phyloP scores from a whole-genome alignment of 1,140 invertebrate genomes.

The Heliconius hewitsoni region DNA sequence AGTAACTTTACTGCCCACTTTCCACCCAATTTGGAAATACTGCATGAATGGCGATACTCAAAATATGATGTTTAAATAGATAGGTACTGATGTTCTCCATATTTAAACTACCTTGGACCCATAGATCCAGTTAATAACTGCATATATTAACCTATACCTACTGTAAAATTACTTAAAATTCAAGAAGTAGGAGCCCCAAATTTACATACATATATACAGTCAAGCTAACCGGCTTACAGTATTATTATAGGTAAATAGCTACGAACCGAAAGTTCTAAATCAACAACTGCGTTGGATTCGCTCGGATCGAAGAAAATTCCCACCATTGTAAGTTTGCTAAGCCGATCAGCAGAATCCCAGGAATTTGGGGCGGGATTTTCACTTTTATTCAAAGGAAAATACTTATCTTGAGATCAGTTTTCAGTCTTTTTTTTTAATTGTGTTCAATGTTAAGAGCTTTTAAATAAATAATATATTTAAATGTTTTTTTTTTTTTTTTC shows the following conservation, averaged over 20 bases:
- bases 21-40: no score
- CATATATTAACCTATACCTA: neutral
- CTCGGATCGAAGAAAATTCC: slow-evolving; percentile 13
- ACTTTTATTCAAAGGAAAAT: neutral
- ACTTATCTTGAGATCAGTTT: neutral
- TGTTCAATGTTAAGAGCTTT: no score
- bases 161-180: slow-evolving; percentile 2
- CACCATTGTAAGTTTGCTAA: slow-evolving; percentile 13
- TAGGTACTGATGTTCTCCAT: no score
- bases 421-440: neutral
- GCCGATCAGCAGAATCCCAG: slow-evolving; percentile 18
- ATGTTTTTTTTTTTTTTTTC: no score
- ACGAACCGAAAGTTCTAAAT: slow-evolving; percentile 24
- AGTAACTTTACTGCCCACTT: no score
- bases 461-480: no score
- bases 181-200: slow-evolving; percentile 10
- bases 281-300: slow-evolving; percentile 19
- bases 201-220: slow-evolving; percentile 14
- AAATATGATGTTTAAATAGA: no score
- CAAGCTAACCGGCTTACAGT: slow-evolving; percentile 24
- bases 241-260: slow-evolving; percentile 25
- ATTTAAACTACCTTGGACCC: no score
- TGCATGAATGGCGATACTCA: no score
- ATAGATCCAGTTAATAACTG: no score
- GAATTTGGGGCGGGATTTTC: slow-evolving; percentile 4